phyloP scores from a whole-genome alignment of 1,140 invertebrate species.

The Drosophila yakuba region DNA sequence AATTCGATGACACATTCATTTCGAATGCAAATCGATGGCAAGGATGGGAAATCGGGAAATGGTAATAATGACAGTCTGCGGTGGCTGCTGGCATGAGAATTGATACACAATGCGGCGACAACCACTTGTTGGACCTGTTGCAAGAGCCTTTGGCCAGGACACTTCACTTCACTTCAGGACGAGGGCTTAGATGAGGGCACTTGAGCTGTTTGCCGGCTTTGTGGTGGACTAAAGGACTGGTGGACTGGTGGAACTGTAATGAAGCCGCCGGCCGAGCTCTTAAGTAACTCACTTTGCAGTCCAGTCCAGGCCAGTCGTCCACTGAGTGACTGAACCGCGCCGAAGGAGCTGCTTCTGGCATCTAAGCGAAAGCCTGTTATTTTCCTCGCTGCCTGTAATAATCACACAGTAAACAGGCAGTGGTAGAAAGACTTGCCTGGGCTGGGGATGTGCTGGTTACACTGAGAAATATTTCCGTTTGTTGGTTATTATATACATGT shows the following conservation, averaged over 20 bases:
- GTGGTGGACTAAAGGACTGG: slow-evolving; percentile 32
- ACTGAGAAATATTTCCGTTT: background rate
- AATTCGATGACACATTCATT: slow-evolving; percentile 47
- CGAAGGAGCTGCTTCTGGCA: slow-evolving; percentile 33
- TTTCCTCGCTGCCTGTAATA: slow-evolving; percentile 75
- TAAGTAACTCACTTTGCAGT: slow-evolving; percentile 70
- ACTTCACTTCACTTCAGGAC: slow-evolving; percentile 41
- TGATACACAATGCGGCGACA: slow-evolving; percentile 52
- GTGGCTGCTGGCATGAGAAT: slow-evolving; percentile 8
- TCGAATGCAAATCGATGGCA: slow-evolving; percentile 11
- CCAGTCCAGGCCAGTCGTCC: background rate
- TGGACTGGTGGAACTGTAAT: slow-evolving; percentile 32
- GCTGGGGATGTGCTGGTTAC: background rate
- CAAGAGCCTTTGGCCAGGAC: slow-evolving; percentile 47
- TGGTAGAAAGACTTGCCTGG: slow-evolving; percentile 9
- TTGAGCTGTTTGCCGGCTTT: slow-evolving; percentile 57
- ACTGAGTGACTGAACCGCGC: slow-evolving; percentile 36
- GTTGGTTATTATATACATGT: too few species aligned
- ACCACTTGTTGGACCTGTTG: slow-evolving; percentile 46
- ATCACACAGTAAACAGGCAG: slow-evolving; percentile 79
- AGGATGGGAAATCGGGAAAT: background rate
- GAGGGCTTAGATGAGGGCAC: slow-evolving; percentile 61
- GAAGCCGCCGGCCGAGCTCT: slow-evolving; percentile 55
- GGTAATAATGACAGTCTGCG: slow-evolving; percentile 15
- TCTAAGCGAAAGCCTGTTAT: slow-evolving; percentile 79